Base-by-base conservation (phyloP, 92 coral and sea anemone species). In the Siderastrea radians region DNA sequence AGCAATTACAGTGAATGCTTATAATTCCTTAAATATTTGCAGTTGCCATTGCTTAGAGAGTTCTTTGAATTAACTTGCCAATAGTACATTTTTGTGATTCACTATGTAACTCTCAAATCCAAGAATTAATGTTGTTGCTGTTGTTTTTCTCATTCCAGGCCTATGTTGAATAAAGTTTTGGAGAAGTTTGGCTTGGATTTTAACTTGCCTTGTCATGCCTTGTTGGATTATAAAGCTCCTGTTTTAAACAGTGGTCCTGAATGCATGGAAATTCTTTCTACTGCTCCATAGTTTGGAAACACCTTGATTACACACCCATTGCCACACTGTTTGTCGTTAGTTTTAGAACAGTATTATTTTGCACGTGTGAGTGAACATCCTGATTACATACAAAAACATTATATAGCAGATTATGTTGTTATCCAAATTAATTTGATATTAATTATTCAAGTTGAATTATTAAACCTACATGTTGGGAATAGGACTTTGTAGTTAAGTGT, bases 181-280 rank as follows among this genome's bases (percentile, higher is more conserved):
- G 54, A 83, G 61, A 74, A 59, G 63, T 46, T 74, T 84, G 80
- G 80, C 1, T 64, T 84, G 80, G 61, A 73, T 61, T 7, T 73
- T 52, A 67, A 26, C 62, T 26, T 26, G 15, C 73, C 80, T 5
- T 74, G 63, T 50, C 72, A 63, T 74, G 26, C 76, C 7, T 51
- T 45, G 7, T 7, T 13, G 44, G 87, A 61, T 51, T 72, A 84
- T 62, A 73, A 62, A 38, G 67, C 63, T 8, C 26, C 72, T 61
- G 53, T 3, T 47, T 38, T 84, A 51, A 62, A 61, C 13, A 9
- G 19, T 48, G 61, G 80, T 14, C 52, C 87, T 19, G 87, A 84
- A 26, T 84, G 57, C 44, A 17, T 74, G 74, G 72, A 84, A 44
- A 74, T 83, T 58, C 68, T 84, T 65, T 60, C 64, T 4, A 44